Base-by-base conservation (phyloP, 2,113 vertebrate species). In the Fulmarus glacialis region DNA sequence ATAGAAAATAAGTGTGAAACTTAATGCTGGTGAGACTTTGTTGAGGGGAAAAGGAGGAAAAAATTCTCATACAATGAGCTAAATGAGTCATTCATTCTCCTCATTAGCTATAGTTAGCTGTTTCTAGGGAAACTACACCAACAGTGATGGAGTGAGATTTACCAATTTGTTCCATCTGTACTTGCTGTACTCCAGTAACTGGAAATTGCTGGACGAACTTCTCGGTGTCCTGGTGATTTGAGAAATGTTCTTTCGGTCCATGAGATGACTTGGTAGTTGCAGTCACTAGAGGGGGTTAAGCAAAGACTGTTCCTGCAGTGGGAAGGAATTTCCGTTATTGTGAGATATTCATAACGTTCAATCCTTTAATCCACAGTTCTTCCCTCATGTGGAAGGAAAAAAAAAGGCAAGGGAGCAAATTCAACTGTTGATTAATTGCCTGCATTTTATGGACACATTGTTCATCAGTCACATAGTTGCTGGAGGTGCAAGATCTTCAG, bases 311-410 rank as follows among this genome's bases (percentile, higher is more conserved):
- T 87, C 21, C 26, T 84, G 40, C 26, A 88, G 17, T 40, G 21
- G 43, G 27, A 88, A 56, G 38, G 11, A 64, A 12, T 71, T 36
- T 72, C 16, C 12, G 4, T 34, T 86, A 10, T 42, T 78, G 5
- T 22, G 13, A n/a, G 36, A 43, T 22, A 24, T 19, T 68, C 2
- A 1, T 42, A 71, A 15, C 0, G 0, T 15, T 78, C 59, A 59
- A 2, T 40, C 29, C 29, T 85, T 62, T 88, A 68, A 75, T 42
- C 43, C 38, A 34, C 27, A 78, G 32, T 36, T 62, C 36, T 77
- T 77, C 32, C 18, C 50, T 74, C 27, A 11, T 40, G 40, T 40
- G n/a, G 36, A 47, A 77, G 9, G 18, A 24, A 7, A 23, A 21
- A 23, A 30, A 19, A 10, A n/a, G 4, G 3, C n/a, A 78, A 9